Evolutionary conservation across 2,888 invertebrate species (phyloP), one percentile per base, ranked within the genome.

Genomic region (Acleris laterana): DNA sequence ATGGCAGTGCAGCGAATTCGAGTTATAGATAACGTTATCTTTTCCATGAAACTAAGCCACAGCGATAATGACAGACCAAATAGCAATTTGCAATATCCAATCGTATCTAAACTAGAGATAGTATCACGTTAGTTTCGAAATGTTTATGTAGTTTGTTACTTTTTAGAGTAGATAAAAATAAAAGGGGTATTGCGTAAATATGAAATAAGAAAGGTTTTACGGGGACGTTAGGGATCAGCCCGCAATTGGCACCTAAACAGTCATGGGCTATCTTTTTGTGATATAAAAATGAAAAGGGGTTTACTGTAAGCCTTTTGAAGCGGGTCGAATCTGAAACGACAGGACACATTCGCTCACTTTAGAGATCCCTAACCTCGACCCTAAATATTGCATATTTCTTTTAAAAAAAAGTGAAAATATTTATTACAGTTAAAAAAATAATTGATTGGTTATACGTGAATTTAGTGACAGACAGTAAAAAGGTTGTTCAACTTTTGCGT

Each of bases 271-370:
- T 90, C 87, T 84, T 86, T 87, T 87, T 80, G 82, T 85, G 87
- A 87, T 87, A 88, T 82, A 87, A 88, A 89, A 90, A 90, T 83
- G 86, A 90, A 90, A 90, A 88, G 87, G 92, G 91, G 82, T 90
- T 90, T 84, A 89, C 72, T 70, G 71, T 90, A 91, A 92, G 89
- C 93, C 87, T 71, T 86, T 91, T 93, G 93, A 93, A 82, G 86
- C 88, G 92, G 93, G 93, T 92, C 87, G 81, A 91, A 90, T 93
- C 88, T 87, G 83, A 81, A 87, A 84, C 84, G 90, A 92, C 91
- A 89, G 83, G 79, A 84, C 82, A 79, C 84, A 85, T 89, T 90
- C 84, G 86, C 87, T 78, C 76, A 78, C 78, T 88, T 90, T 89
- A 84, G 88, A 57, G 66, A 66, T 66, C 66, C 63, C 1, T 6